These are phyloP conservation scores for Neria commutata DNA, from an alignment of 2,888 invertebrate species.

Conservation along the genomic window DNA sequence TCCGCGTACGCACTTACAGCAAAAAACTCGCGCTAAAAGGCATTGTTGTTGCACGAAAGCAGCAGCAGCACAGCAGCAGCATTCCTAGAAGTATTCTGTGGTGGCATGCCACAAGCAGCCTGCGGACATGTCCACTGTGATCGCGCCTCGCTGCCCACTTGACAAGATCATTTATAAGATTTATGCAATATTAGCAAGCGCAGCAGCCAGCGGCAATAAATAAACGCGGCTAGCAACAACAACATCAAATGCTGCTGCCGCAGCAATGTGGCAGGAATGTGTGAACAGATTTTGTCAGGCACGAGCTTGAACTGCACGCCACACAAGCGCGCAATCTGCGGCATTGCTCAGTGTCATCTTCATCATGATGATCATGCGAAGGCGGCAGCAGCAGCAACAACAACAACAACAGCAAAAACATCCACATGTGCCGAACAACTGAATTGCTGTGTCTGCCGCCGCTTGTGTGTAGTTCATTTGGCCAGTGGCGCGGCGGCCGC, in stretches of 20 bases:
- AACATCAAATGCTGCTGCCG: neutral
- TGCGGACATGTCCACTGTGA: neutral
- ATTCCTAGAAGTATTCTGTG: neutral
- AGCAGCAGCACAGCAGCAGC: neutral
- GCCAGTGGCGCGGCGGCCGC: too few species aligned
- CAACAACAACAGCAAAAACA: neutral
- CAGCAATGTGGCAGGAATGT: neutral
- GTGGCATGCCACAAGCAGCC: neutral
- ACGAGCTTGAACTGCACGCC: neutral
- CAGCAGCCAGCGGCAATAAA: conserved; percentile 51
- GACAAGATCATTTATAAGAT: conserved; percentile 59
- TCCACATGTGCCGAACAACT: neutral
- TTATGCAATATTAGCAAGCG: conserved; percentile 56
- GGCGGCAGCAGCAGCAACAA: neutral
- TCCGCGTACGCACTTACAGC: too few species aligned
- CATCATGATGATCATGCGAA: neutral
- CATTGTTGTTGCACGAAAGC: too few species aligned
- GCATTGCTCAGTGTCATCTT: neutral
- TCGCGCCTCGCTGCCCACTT: conserved; percentile 38
- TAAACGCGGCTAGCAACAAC: conserved; percentile 28
- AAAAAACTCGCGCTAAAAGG: neutral
- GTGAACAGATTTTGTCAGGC: neutral
- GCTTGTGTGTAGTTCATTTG: too few species aligned
- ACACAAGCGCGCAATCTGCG: neutral
- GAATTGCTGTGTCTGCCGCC: too few species aligned